These are phyloP conservation scores for Papilio demoleus DNA, from an alignment of 2,888 invertebrate genomes.

Conservation along the genomic window DNA sequence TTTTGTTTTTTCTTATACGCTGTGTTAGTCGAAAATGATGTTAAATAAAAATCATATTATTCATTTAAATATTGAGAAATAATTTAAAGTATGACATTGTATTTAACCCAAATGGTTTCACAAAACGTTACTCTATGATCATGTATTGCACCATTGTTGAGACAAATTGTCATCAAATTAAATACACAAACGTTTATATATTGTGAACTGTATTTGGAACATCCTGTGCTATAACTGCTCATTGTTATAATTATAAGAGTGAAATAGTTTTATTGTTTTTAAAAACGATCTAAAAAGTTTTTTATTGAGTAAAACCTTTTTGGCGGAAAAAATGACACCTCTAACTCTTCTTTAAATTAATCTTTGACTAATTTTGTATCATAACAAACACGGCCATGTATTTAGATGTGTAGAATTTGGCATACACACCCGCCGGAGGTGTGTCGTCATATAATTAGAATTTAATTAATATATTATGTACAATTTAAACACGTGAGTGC, in stretches of 20 bases:
- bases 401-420: background rate
- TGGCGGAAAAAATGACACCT: too few relatives aligned
- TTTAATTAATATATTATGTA: background rate
- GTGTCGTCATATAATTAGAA: conserved; percentile 12
- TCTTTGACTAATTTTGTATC: background rate
- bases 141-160: conserved; percentile 17
- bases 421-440: conserved; percentile 3
- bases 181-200: conserved; percentile 4
- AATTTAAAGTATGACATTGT: too few relatives aligned
- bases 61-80: too few relatives aligned
- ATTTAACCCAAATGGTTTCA: too few relatives aligned
- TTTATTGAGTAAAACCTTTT: too few relatives aligned
- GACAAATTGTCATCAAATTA: conserved; percentile 17
- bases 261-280: too few relatives aligned
- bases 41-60: too few relatives aligned
- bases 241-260: background rate
- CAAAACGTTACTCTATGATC: background rate
- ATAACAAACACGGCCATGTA: background rate
- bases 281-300: too few relatives aligned
- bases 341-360: background rate
- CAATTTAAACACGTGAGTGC: conserved; percentile 6
- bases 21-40: too few relatives aligned
- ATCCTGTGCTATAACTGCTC: conserved; percentile 21
- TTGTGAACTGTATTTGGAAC: conserved; percentile 24
- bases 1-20: too few relatives aligned